Evolutionary conservation across 2,113 vertebrate species (phyloP).

Genomic region (Eclectus roratus): DNA sequence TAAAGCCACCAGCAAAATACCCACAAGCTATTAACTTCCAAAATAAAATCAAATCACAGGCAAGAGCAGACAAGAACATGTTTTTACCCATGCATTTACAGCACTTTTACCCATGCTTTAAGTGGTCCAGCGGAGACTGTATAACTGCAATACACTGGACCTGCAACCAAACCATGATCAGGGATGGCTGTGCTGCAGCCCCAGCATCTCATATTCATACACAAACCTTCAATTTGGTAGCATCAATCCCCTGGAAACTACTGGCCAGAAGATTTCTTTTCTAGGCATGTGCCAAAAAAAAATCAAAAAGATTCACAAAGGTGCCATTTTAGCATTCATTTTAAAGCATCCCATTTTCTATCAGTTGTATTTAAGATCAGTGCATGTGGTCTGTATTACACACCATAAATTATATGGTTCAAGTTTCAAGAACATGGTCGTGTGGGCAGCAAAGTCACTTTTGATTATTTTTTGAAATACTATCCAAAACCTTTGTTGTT

Average conservation of each 20-base stretch:
- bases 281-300: background rate
- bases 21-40: background rate
- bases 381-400: background rate
- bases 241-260: background rate
- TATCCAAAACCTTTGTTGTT: background rate
- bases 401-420: background rate
- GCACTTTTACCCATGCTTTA: background rate
- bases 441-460: background rate
- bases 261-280: background rate
- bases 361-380: background rate
- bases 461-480: background rate
- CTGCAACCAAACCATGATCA: background rate
- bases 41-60: background rate
- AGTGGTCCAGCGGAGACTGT: background rate
- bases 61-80: background rate
- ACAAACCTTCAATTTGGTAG: background rate
- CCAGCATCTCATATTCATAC: accelerated
- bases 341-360: background rate
- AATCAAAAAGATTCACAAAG: background rate
- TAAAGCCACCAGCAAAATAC: background rate
- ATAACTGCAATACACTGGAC: background rate
- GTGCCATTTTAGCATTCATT: background rate
- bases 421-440: background rate
- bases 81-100: background rate
- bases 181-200: background rate